Percentiles rank a stretch among this genome's conserved stretches.
Conservation (phyloP, 2,797 vertebrate species). For the Halcyon chelicuti region DNA sequence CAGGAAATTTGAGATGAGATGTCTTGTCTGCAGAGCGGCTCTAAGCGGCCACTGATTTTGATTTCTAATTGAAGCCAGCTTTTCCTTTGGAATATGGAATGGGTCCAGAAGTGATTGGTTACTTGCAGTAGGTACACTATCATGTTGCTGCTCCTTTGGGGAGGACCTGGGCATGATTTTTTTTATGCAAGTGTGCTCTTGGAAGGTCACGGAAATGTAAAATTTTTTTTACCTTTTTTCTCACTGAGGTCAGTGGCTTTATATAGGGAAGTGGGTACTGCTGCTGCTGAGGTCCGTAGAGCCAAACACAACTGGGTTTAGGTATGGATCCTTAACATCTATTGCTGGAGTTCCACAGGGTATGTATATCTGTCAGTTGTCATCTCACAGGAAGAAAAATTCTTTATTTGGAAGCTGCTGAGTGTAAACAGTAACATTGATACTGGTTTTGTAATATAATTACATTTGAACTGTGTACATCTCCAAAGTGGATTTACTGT, state of each 20-base stretch:
- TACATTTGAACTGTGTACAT: not conserved
- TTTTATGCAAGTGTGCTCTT: not conserved
- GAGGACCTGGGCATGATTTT: not conserved
- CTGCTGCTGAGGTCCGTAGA: not conserved
- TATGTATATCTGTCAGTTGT: not conserved
- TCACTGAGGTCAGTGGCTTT: not conserved
- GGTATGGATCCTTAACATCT: not conserved
- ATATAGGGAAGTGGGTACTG: not conserved
- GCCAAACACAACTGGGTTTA: not conserved
- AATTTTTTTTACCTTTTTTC: not conserved
- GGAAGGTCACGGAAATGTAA: not conserved
- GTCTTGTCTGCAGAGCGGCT: not conserved
- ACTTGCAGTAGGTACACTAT: not conserved
- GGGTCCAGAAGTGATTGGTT: accelerated
- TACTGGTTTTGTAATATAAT: not conserved
- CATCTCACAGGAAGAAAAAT: not conserved
- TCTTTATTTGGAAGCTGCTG: conserved; percentile 23
- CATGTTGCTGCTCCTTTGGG: not conserved
- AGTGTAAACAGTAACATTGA: not conserved
- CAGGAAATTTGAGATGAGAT: not conserved
- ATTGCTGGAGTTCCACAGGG: not conserved
- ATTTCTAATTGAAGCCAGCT: not conserved
- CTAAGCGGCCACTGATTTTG: not conserved
- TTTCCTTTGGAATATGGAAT: not conserved
- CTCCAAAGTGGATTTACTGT: not conserved